A percentile compares a stretch with the other conserved stretches of the same genome.
These are phyloP conservation scores for Nephrotoma flavescens DNA, from an alignment of 2,888 invertebrate species.

Conservation along the genomic window DNA sequence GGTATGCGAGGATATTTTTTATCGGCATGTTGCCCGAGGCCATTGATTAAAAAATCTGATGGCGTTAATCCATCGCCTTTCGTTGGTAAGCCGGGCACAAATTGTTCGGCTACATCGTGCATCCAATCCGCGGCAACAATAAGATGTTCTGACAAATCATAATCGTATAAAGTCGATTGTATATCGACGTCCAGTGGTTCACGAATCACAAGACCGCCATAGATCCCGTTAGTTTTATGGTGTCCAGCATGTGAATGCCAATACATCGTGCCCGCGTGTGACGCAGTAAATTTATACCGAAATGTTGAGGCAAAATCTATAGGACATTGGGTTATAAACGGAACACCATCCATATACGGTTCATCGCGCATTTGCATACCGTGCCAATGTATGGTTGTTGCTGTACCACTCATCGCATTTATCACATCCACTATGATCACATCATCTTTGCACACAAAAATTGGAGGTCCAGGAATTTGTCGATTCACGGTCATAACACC, in stretches of 20 bases:
- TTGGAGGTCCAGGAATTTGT: constrained; percentile 34
- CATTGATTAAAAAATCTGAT: constrained; percentile 22
- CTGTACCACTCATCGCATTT: constrained; percentile 59
- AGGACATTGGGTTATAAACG: constrained; percentile 69
- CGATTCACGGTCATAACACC: constrained; percentile 34
- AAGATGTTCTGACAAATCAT: constrained; percentile 52
- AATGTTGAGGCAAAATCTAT: constrained; percentile 52
- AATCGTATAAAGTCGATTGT: constrained; percentile 50
- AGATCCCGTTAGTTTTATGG: constrained; percentile 67
- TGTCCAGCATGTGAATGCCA: constrained; percentile 52
- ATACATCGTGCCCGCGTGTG: constrained; percentile 63
- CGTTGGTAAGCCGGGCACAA: constrained; percentile 19
- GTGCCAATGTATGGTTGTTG: constrained; percentile 79
- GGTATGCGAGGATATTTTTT: constrained; percentile 13
- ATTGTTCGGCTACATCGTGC: constrained; percentile 37
- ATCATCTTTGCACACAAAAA: constrained; percentile 56
- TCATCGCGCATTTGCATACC: constrained; percentile 61
- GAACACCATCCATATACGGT: constrained; percentile 76
- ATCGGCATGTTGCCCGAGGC: constrained; percentile 15
- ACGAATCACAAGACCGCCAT: constrained; percentile 58
- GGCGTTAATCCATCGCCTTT: constrained; percentile 17
- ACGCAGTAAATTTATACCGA: constrained; percentile 52
- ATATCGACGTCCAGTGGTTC: constrained; percentile 43
- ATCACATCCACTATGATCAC: constrained; percentile 61
- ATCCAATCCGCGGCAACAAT: constrained; percentile 69